Conservation (phyloP, 2,888 invertebrate genomes). For the Acleris emargana region DNA sequence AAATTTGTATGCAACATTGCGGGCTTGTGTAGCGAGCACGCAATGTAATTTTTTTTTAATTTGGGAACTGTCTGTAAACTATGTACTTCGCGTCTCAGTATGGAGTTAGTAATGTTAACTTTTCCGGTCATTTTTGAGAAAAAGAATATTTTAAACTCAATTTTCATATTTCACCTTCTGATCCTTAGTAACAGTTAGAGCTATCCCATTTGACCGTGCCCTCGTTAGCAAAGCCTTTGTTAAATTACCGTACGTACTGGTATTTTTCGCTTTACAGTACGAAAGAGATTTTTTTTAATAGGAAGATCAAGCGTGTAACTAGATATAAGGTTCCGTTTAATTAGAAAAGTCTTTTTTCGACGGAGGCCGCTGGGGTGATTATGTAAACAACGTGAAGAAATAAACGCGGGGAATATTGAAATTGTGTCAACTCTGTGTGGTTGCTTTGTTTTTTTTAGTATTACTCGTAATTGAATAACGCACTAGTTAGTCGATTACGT, state of each 20-base stretch:
- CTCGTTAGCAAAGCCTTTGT: conserved; percentile 12
- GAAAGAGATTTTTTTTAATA: not conserved
- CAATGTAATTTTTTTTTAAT: no score
- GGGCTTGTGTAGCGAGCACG: no score
- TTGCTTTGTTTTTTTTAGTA: not conserved
- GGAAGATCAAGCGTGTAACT: conserved; percentile 16
- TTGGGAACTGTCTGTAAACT: no score
- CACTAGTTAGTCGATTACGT: no score
- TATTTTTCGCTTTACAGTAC: no score
- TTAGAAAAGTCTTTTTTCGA: conserved; percentile 26
- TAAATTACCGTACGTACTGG: not conserved
- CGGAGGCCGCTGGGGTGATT: conserved; percentile 13
- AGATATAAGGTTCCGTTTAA: conserved; percentile 24
- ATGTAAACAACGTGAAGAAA: conserved; percentile 20
- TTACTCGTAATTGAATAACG: no score
- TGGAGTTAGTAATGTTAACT: no score
- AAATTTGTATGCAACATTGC: no score
- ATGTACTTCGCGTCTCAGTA: no score
- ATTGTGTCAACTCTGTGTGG: conserved; percentile 1
- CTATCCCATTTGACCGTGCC: not conserved
- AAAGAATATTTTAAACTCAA: no score
- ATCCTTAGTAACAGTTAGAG: not conserved
- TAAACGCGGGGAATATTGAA: conserved; percentile 20
- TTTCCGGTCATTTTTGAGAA: no score
- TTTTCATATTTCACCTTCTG: not conserved